These are phyloP conservation scores for Xiphophorus couchianus DNA, from an alignment of 2,113 vertebrate genomes.

Conservation along the genomic window DNA sequence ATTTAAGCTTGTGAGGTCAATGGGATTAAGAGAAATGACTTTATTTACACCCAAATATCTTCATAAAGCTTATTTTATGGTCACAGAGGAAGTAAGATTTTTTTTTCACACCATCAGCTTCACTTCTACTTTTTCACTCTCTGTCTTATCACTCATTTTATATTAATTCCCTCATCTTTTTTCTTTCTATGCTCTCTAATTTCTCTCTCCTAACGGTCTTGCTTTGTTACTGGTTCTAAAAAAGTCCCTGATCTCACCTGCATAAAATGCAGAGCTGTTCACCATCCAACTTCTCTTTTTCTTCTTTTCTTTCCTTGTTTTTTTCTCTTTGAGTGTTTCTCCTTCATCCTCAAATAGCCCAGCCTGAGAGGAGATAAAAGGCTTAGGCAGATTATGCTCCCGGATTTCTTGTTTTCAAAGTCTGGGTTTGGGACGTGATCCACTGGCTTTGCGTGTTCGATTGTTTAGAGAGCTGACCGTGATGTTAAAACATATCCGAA, in stretches of 20 bases:
- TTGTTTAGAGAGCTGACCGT: slow-evolving; percentile 9
- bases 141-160: background rate
- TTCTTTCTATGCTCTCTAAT: background rate
- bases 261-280: slow-evolving; percentile 45
- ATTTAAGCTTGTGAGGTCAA: background rate
- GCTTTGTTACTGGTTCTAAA: slow-evolving; percentile 27
- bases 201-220: background rate
- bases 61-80: background rate
- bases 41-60: too few relatives aligned
- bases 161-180: background rate
- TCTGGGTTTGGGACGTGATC: slow-evolving; percentile 26
- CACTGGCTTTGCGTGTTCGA: slow-evolving; percentile 5
- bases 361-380: slow-evolving; percentile 31
- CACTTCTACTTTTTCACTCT: slow-evolving; percentile 1
- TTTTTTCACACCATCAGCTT: slow-evolving; percentile 3
- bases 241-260: slow-evolving; percentile 35
- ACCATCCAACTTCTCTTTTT: slow-evolving; percentile 25
- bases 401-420: slow-evolving; percentile 27
- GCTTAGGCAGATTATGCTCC: slow-evolving; percentile 35
- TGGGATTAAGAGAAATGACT: too few relatives aligned
- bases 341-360: slow-evolving; percentile 34
- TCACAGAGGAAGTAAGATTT: too few relatives aligned
- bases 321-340: background rate
- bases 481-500: background rate
- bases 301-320: background rate